phyloP scores from a whole-genome alignment of 2,888 invertebrate genomes.

The Idaea aversata region DNA sequence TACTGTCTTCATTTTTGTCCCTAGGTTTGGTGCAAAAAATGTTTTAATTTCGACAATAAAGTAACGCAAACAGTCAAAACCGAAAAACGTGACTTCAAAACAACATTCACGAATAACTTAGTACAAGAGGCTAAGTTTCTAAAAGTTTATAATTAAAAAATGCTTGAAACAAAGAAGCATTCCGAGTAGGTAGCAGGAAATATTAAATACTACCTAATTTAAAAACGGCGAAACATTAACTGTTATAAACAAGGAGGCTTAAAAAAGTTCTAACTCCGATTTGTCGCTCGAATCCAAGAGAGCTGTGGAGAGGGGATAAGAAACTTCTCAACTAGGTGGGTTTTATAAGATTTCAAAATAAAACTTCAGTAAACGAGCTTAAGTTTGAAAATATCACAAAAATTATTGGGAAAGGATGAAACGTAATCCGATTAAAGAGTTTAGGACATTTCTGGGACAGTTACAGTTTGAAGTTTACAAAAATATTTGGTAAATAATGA shows the following conservation, averaged over 20 bases:
- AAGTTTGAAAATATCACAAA: constrained; percentile 21
- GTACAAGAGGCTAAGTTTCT: neutral
- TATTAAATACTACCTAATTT: constrained; percentile 1
- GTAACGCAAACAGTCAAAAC: neutral
- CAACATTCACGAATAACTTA: neutral
- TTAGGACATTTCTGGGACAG: neutral
- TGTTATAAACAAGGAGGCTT: constrained; percentile 46
- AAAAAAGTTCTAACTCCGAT: constrained; percentile 50
- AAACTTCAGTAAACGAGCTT: constrained; percentile 32
- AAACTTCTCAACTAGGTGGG: constrained; percentile 49
- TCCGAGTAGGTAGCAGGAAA: neutral
- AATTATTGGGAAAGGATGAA: neutral
- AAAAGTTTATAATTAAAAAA: neutral
- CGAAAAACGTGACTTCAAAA: neutral
- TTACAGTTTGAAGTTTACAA: neutral
- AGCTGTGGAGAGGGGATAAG: constrained; percentile 56
- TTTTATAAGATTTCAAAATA: constrained; percentile 50
- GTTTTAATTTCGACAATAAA: neutral
- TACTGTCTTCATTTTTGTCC: neutral
- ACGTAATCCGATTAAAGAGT: neutral
- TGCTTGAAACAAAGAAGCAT: neutral
- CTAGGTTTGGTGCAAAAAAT: neutral
- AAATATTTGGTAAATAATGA: too few species aligned
- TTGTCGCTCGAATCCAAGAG: constrained; percentile 43
- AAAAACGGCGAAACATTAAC: constrained; percentile 17